Evolutionary conservation across 2,888 invertebrate genomes (phyloP), one percentile per base, ranked within the genome.

Genomic region (Cecidostiba fungosa): DNA sequence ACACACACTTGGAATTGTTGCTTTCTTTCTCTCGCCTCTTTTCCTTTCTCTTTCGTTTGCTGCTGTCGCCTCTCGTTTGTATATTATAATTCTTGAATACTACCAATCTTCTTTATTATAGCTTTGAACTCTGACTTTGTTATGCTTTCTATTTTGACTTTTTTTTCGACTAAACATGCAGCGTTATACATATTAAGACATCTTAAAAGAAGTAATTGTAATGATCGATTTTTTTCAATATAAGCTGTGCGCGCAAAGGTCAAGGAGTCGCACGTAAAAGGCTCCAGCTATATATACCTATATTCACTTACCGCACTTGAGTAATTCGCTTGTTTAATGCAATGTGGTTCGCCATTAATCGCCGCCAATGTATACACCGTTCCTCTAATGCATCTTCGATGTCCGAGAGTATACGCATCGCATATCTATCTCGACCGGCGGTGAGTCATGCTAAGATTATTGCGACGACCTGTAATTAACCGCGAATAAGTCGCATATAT

Each of bases 401-500:
- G 39, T 39, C 39, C 39, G 8, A 69, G 32, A 14, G 14, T 69
- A 32, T 69, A 29, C 36, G 4, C 14, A 19, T 36, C 70, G 36
- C 36, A 72, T 23, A 6, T 36, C 26, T 32, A 12, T 8, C 32
- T 32, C 32, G 19, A 69, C n/a, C n/a, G n/a, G 14, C 3, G 70
- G 10, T n/a, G 54, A 19, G 54, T 54, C 54, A 54, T 23, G n/a
- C 23, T 0, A 6, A 59, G 54, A 59, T 59, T n/a, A n/a, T 72
- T 72, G 36, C 72, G 19, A n/a, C 39, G 72, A 43, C 43, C 39
- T 23, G 43, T 23, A 72, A 72, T 74, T 74, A 74, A 29, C 72
- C 36, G 72, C 39, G 43, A 36, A n/a, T n/a, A n/a, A 72, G n/a
- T 39, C 72, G 2, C 19, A 29, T 23, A 23, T 19, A 39, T n/a